These are phyloP conservation scores for Penaeus japonicus DNA, from an alignment of 1,140 invertebrate species.

Conservation along the genomic window DNA sequence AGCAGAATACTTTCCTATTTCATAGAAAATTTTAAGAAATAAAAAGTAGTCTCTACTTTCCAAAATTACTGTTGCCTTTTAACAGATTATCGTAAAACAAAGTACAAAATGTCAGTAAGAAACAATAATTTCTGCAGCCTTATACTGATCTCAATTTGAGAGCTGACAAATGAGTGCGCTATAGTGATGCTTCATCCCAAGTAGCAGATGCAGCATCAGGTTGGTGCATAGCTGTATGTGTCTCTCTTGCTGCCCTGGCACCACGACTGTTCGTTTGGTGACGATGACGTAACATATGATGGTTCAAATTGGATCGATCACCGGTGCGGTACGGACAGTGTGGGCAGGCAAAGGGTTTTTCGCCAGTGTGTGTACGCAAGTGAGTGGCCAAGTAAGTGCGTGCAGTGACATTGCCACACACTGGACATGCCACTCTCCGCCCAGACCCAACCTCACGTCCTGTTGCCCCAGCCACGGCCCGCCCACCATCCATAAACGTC, in stretches of 20 bases:
- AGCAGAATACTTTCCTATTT: no score
- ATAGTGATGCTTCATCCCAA: slow-evolving; percentile 21
- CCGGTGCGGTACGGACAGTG: slow-evolving; percentile 57
- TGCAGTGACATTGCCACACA: slow-evolving; percentile 57
- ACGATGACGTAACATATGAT: slow-evolving; percentile 57
- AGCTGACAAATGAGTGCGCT: not conserved
- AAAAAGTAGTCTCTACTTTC: no score
- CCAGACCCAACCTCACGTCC: slow-evolving; percentile 34
- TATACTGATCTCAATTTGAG: not conserved
- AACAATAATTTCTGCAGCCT: no score
- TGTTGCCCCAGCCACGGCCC: slow-evolving; percentile 31
- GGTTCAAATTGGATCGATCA: slow-evolving; percentile 57
- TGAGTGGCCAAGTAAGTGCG: slow-evolving; percentile 58
- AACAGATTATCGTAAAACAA: no score
- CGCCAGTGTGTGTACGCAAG: slow-evolving; percentile 58
- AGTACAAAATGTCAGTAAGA: no score
- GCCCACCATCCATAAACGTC: slow-evolving; percentile 37
- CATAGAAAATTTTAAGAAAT: no score
- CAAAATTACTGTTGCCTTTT: no score
- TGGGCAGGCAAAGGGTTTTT: slow-evolving; percentile 58
- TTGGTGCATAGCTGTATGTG: not conserved
- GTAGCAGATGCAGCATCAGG: not conserved
- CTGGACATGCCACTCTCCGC: slow-evolving; percentile 53
- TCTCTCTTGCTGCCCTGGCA: slow-evolving; percentile 26
- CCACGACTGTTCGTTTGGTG: slow-evolving; percentile 28